These are phyloP conservation scores for Hypanus sabinus DNA, from an alignment of 2,113 vertebrate genomes.

Conservation along the genomic window DNA sequence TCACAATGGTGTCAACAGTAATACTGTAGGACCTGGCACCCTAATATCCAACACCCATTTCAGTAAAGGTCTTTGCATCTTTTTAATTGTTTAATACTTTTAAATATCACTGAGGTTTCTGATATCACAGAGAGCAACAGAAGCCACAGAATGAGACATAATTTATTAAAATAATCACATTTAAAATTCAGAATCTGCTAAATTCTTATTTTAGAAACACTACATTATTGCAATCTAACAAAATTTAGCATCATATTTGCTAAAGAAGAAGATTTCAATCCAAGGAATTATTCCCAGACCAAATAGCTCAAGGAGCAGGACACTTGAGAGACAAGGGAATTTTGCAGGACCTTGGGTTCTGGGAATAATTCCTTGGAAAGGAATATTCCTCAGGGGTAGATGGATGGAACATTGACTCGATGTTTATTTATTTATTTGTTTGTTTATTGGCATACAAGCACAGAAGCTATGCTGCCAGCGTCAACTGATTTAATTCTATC, in stretches of 20 bases:
- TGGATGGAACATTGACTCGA: background rate
- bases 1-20: background rate
- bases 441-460: background rate
- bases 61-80: background rate
- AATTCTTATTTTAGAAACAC: background rate
- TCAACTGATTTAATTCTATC: too few relatives aligned
- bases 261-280: too few relatives aligned
- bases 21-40: background rate
- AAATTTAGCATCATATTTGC: background rate
- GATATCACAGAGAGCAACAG: background rate
- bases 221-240: background rate
- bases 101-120: background rate
- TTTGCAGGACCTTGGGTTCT: background rate
- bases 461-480: too few relatives aligned
- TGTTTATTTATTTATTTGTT: background rate
- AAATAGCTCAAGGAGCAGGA: background rate
- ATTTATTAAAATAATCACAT: background rate
- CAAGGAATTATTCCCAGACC: too few relatives aligned
- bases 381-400: background rate
- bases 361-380: background rate
- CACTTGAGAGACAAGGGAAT: background rate
- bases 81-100: background rate
- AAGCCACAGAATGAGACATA: background rate
- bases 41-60: background rate
- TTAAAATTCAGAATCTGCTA: background rate